phyloP scores from a whole-genome alignment of 2,113 vertebrate species.

The Pterocles gutturalis region DNA sequence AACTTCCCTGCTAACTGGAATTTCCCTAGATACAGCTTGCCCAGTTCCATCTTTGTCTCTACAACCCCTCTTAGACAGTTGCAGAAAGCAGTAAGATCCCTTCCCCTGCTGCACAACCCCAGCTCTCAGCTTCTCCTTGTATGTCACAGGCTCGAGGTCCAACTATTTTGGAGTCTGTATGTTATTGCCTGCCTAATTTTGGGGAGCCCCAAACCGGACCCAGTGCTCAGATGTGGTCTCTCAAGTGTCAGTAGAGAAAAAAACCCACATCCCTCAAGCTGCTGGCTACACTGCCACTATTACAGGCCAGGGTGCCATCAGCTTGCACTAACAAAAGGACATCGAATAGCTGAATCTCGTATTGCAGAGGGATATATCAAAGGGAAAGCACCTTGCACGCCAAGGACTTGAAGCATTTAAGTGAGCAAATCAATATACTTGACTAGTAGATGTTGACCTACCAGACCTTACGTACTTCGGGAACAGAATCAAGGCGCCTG shows the following conservation, averaged over 20 bases:
- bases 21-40: background rate
- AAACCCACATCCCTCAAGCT: background rate
- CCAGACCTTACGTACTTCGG: rapidly evolving
- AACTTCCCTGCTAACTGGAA: background rate
- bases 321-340: background rate
- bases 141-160: background rate
- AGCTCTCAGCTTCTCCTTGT: background rate
- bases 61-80: rapidly evolving
- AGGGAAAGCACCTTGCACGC: background rate
- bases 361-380: background rate
- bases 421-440: background rate
- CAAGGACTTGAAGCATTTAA: background rate
- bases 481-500: background rate
- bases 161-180: background rate
- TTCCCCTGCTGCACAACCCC: background rate
- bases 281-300: background rate
- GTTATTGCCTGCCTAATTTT: background rate
- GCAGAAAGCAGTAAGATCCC: background rate
- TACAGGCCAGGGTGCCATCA: background rate
- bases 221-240: background rate
- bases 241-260: background rate
- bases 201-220: background rate
- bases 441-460: background rate
- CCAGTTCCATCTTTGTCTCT: background rate
- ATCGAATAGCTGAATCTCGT: background rate